Evolutionary conservation across 2,888 invertebrate species (phyloP).

Genomic region (Aphidoletes aphidimyza): DNA sequence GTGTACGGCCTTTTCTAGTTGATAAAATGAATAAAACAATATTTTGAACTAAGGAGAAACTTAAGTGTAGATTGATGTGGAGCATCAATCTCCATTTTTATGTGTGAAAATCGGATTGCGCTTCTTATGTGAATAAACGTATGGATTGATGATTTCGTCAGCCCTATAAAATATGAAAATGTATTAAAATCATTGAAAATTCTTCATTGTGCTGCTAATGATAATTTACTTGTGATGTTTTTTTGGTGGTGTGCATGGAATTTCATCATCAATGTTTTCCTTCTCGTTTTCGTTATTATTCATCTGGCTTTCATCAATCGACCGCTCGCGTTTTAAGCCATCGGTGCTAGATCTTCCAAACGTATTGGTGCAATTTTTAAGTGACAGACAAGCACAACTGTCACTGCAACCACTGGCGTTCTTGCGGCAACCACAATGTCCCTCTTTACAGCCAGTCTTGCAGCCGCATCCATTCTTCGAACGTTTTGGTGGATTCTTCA

Average conservation of each 20-base stretch:
- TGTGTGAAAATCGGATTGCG: neutral
- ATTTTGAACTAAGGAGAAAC: too few relatives aligned
- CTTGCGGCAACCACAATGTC: slow-evolving; percentile 15
- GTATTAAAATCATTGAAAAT: neutral
- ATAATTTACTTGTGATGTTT: too few relatives aligned
- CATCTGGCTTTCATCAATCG: neutral
- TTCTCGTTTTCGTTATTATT: neutral
- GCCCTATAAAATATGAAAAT: neutral
- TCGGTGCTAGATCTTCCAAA: neutral
- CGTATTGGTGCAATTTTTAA: neutral
- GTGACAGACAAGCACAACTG: neutral
- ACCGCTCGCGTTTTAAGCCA: slow-evolving; percentile 32
- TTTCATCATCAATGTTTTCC: neutral
- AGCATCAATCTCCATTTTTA: too few relatives aligned
- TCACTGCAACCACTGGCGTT: neutral
- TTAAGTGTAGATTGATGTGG: too few relatives aligned
- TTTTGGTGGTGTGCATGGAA: slow-evolving; percentile 46
- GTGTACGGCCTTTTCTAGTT: too few relatives aligned
- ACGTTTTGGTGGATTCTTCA: neutral
- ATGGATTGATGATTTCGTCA: neutral
- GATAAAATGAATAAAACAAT: too few relatives aligned
- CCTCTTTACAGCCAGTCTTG: slow-evolving; percentile 11
- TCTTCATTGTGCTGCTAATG: too few relatives aligned
- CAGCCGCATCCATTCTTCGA: slow-evolving; percentile 5
- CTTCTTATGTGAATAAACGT: slow-evolving; percentile 37